Percentiles rank a stretch among this genome's conserved stretches.
phyloP scores from a whole-genome alignment of 2,888 invertebrate species.

The Lucinisca nassula region DNA sequence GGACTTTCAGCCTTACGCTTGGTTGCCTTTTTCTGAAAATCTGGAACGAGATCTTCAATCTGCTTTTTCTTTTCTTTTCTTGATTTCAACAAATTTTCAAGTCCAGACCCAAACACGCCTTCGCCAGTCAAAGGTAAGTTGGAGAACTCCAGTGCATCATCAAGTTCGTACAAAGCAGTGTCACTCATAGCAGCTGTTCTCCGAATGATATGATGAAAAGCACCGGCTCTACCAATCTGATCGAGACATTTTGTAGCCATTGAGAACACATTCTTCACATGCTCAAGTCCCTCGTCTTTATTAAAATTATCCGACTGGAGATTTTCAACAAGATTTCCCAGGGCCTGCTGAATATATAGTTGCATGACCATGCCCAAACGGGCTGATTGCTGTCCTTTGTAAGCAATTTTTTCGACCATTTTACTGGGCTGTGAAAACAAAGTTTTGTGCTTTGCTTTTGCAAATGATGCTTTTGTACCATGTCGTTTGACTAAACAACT shows the following conservation, averaged over 20 bases:
- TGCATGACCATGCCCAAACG: no score
- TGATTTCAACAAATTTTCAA: neutral
- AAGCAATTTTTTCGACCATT: constrained; percentile 52
- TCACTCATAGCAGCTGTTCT: neutral
- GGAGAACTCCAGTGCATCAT: neutral
- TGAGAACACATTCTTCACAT: no score
- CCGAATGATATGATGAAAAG: neutral
- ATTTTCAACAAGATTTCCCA: constrained; percentile 28
- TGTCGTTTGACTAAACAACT: constrained; percentile 27
- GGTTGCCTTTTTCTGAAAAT: neutral
- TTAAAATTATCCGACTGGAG: constrained; percentile 24
- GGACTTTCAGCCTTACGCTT: neutral
- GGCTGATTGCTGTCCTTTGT: constrained; percentile 51
- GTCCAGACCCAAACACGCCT: neutral
- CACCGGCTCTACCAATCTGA: no score
- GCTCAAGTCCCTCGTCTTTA: no score
- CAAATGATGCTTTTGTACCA: constrained; percentile 47
- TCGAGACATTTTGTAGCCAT: neutral
- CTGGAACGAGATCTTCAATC: neutral
- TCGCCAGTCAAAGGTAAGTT: neutral
- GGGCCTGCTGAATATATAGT: constrained; percentile 44
- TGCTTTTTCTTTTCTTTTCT: no score
- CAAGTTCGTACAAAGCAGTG: neutral
- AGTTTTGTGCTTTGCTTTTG: constrained; percentile 26
- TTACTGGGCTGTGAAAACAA: constrained; percentile 41